These are phyloP conservation scores for Perdita meconis DNA, from an alignment of 2,888 invertebrate species.

Conservation along the genomic window DNA sequence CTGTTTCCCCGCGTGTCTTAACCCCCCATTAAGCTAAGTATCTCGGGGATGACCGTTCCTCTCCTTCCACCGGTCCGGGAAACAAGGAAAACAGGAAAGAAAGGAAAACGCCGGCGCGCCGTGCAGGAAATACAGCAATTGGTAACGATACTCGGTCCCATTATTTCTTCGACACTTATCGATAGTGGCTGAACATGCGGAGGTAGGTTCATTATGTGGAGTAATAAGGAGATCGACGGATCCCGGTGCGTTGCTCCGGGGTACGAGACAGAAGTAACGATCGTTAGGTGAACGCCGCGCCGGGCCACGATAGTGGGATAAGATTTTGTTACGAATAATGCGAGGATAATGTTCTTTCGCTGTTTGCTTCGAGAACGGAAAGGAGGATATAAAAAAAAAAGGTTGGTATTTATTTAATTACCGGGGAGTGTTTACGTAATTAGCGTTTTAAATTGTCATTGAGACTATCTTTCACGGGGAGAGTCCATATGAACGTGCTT, in stretches of 20 bases:
- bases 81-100: slow-evolving; percentile 17
- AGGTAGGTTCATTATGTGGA: slow-evolving; percentile 41
- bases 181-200: slow-evolving; percentile 16
- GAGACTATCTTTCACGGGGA: too few species aligned
- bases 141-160: slow-evolving; percentile 32
- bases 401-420: too few species aligned
- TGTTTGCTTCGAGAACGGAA: too few species aligned
- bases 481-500: too few species aligned
- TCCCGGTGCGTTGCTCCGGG: slow-evolving; percentile 7
- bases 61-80: slow-evolving; percentile 6
- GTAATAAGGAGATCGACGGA: slow-evolving; percentile 41
- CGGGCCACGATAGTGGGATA: not conserved
- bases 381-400: too few species aligned
- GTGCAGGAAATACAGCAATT: slow-evolving; percentile 46
- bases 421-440: too few species aligned
- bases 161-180: slow-evolving; percentile 55
- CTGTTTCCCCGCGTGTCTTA: slow-evolving; percentile 56
- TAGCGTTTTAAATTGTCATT: too few species aligned
- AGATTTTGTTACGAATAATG: not conserved
- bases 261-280: slow-evolving; percentile 20
- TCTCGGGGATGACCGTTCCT: slow-evolving; percentile 55
- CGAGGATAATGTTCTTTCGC: too few species aligned
- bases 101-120: slow-evolving; percentile 4
- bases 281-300: slow-evolving; percentile 38
- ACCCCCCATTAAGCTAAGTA: slow-evolving; percentile 67